These are phyloP conservation scores for Creontiades dilutus DNA, from an alignment of 2,888 invertebrate genomes.

Conservation along the genomic window DNA sequence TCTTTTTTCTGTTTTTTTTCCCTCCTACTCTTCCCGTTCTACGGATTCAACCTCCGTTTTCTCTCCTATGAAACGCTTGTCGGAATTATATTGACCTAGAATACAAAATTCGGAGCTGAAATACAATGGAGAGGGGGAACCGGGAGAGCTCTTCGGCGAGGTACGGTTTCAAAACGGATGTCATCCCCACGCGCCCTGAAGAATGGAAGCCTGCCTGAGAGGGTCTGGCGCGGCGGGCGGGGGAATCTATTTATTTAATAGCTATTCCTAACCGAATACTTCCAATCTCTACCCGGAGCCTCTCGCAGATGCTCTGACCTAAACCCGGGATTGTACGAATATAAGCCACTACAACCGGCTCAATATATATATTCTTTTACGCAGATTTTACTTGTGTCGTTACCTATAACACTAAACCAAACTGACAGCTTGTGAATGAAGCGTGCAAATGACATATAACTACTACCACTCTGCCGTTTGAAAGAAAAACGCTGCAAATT, in stretches of 20 bases:
- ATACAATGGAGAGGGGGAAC: background rate
- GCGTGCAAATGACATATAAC: too few species aligned
- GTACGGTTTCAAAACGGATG: slow-evolving; percentile 7
- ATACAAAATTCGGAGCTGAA: slow-evolving; percentile 9
- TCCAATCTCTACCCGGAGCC: background rate
- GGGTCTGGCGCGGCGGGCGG: background rate
- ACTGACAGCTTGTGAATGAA: too few species aligned
- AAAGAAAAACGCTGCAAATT: too few species aligned
- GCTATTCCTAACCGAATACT: slow-evolving; percentile 11
- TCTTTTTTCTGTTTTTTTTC: background rate
- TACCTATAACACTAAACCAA: too few species aligned
- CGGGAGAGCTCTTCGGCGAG: slow-evolving; percentile 23
- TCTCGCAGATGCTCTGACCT: background rate
- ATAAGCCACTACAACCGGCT: background rate
- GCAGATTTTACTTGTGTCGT: too few species aligned
- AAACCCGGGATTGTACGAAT: too few species aligned
- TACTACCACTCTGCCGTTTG: too few species aligned
- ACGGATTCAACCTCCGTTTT: background rate
- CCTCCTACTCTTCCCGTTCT: background rate
- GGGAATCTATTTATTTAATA: slow-evolving; percentile 28
- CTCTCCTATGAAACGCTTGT: slow-evolving; percentile 13
- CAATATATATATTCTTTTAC: too few species aligned
- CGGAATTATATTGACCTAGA: slow-evolving; percentile 23
- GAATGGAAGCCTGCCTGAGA: slow-evolving; percentile 11
- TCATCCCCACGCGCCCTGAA: slow-evolving; percentile 38